These are phyloP conservation scores for Palythoa heliodiscus DNA, from an alignment of 92 coral and sea anemone genomes.

Conservation along the genomic window DNA sequence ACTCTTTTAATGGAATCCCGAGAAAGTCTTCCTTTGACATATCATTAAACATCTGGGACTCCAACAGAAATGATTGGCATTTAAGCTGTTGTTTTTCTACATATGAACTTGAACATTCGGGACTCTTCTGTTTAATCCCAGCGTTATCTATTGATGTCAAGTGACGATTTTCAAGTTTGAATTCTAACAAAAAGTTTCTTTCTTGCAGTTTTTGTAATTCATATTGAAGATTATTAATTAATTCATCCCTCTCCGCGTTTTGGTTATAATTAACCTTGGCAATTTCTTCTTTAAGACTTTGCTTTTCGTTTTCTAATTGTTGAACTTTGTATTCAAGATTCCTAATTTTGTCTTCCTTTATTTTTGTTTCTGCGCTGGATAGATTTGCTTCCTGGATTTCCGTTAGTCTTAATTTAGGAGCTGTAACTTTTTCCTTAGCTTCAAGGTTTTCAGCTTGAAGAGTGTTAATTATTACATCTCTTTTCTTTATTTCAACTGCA, in stretches of 20 bases:
- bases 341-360: conserved; percentile 22
- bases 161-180: background rate
- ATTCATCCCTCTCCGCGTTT: background rate
- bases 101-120: background rate
- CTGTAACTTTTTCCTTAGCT: conserved; percentile 9
- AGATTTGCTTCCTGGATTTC: background rate
- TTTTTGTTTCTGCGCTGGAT: background rate
- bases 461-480: background rate
- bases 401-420: conserved; percentile 20
- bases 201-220: conserved; percentile 18
- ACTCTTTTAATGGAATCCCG: background rate
- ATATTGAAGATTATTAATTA: background rate
- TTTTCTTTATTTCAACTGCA: background rate
- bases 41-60: background rate
- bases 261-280: background rate
- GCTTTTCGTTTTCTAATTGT: background rate
- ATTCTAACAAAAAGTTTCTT: conserved; percentile 12
- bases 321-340: conserved; percentile 27
- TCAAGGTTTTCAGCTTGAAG: conserved; percentile 3
- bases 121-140: background rate
- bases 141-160: background rate
- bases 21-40: background rate
- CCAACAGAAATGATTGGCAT: background rate
- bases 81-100: background rate
- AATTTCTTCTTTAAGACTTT: background rate